Conservation (phyloP, 2,113 vertebrate genomes). For the Danio rerio region DNA sequence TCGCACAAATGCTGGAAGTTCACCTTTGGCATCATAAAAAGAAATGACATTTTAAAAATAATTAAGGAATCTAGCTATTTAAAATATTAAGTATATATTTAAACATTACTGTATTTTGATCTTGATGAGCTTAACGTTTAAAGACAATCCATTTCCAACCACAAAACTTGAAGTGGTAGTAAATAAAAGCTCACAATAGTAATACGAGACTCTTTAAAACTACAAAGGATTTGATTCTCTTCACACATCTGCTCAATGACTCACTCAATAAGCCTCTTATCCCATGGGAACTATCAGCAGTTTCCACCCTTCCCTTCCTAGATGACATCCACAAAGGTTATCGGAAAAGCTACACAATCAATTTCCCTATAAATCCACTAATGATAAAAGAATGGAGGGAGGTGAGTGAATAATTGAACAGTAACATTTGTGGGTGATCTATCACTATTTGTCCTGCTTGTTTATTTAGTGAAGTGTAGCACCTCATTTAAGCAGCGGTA, state of each 20-base stretch:
- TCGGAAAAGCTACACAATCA: neutral
- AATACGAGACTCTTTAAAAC: neutral
- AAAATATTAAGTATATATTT: no score
- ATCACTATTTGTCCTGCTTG: neutral
- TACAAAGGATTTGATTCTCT: neutral
- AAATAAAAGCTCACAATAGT: neutral
- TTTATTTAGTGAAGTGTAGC: neutral
- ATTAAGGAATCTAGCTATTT: no score
- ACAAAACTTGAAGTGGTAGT: neutral
- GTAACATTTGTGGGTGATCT: no score
- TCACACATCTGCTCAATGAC: constrained; percentile 39
- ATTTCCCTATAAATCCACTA: neutral
- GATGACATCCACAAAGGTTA: constrained; percentile 53
- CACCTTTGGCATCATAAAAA: neutral
- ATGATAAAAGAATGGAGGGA: neutral
- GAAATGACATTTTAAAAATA: neutral
- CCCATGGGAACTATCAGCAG: constrained; percentile 57
- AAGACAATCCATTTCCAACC: neutral
- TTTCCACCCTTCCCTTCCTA: constrained; percentile 51
- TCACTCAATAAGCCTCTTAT: constrained; percentile 64
- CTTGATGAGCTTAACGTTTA: neutral
- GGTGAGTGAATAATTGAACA: no score
- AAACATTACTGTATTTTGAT: no score
- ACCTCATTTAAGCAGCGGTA: neutral
- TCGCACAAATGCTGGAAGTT: neutral